Conservation (phyloP, 2,888 invertebrate species). For the Colostygia pectinataria region DNA sequence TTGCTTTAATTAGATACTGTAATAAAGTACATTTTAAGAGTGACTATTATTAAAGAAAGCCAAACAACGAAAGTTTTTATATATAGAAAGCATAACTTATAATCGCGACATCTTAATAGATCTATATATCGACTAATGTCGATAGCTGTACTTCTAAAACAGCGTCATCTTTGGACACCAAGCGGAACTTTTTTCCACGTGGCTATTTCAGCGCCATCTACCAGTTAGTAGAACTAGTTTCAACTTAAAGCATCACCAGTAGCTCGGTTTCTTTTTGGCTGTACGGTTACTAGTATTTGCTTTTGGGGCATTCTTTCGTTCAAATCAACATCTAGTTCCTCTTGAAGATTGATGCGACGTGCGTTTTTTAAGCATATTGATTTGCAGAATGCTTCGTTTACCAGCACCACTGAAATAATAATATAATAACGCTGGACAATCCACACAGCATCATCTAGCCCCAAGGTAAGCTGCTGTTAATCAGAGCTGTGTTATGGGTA, state of each 20-base stretch:
- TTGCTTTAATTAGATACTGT: constrained; percentile 65
- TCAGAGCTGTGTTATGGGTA: too few relatives aligned
- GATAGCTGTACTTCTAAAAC: constrained; percentile 27
- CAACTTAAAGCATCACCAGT: constrained; percentile 31
- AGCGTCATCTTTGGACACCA: not conserved
- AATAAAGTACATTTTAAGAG: constrained; percentile 31
- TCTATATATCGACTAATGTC: constrained; percentile 40
- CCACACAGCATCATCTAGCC: too few relatives aligned
- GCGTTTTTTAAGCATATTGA: constrained; percentile 52
- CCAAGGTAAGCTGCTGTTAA: too few relatives aligned
- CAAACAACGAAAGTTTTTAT: constrained; percentile 36
- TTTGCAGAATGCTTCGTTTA: constrained; percentile 69
- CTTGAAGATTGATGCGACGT: constrained; percentile 36
- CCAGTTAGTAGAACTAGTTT: not conserved
- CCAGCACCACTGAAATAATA: constrained; percentile 60
- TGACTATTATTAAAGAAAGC: constrained; percentile 30
- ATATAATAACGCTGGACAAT: too few relatives aligned
- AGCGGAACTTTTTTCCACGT: not conserved
- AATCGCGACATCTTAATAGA: constrained; percentile 21
- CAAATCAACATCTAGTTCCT: constrained; percentile 49
- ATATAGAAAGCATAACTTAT: too few relatives aligned
- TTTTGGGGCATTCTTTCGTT: constrained; percentile 51
- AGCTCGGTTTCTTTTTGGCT: constrained; percentile 29
- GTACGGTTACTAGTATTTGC: constrained; percentile 26
- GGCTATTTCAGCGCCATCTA: not conserved